phyloP scores from a whole-genome alignment of 2,888 invertebrate species.

The Eristalis pertinax region DNA sequence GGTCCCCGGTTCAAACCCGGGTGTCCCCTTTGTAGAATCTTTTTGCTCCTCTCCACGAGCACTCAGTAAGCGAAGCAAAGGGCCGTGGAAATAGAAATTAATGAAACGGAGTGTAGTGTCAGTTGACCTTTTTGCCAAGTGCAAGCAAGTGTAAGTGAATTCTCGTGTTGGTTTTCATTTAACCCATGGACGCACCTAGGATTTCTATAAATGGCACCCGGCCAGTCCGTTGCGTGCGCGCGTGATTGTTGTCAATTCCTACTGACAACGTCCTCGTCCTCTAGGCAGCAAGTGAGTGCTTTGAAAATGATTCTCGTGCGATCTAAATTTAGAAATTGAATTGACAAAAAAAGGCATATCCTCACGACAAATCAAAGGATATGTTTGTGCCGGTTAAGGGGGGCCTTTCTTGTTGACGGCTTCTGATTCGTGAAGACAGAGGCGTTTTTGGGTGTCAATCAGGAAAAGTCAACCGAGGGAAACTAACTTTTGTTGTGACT shows the following conservation, averaged over 20 bases:
- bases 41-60: conserved; percentile 9
- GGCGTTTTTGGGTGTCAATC: conserved; percentile 7
- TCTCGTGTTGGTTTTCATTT: conserved; percentile 16
- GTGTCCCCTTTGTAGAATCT: conserved; percentile 71
- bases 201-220: conserved; percentile 11
- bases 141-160: conserved; percentile 20
- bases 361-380: conserved; percentile 7
- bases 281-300: neutral
- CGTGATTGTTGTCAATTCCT: conserved; percentile 45
- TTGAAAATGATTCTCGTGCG: neutral
- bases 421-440: neutral
- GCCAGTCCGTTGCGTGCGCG: conserved; percentile 15
- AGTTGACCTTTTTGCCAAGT: conserved; percentile 27
- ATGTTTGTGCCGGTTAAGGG: neutral
- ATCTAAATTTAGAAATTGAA: conserved; percentile 30
- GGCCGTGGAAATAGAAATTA: neutral
- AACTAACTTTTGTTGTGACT: neutral
- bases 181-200: conserved; percentile 4
- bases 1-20: conserved; percentile 76
- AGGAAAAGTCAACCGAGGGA: conserved; percentile 2
- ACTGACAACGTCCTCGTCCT: neutral
- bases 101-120: neutral
- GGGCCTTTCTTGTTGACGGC: neutral
- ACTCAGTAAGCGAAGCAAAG: neutral
- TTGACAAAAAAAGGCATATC: neutral